Evolutionary conservation across 2,888 invertebrate species (phyloP), one percentile per base, ranked within the genome.

Genomic region (Polyommatus iphigenia): DNA sequence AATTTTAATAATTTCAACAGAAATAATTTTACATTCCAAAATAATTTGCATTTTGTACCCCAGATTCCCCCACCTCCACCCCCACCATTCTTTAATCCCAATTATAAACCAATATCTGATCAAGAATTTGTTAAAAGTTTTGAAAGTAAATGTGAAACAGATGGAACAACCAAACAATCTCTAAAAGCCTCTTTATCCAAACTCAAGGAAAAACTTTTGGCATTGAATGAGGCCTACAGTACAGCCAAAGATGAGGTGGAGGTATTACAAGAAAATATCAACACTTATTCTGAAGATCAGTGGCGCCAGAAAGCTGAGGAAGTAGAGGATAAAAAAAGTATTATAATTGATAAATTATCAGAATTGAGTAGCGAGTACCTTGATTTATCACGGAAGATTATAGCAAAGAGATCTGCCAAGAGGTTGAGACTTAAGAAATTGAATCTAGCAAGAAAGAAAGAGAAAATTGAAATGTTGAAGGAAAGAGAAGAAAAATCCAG

Each of bases 261-360:
- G 46, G 85, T 89, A 18, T 85, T 96, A 76, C 86, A 88, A 71
- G 86, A 89, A 6, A 93, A 95, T 79, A 85, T 94, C 0, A 84
- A 89, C 71, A 87, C 85, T 10, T 85, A 95, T 79, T 86, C 95
- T 0, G 93, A 95, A 18, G 86, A 87, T 6, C 94, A 95, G 81
- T 96, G 96, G 96, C 90, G 87, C 75, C 83, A 86, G 13, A 91
- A 91, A 79, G 87, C 95, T n/a, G 82, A 89, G n/a, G 88, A 93
- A 82, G 93, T 95, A 76, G 90, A 95, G 54, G 82, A 83, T 50
- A 88, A 94, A 18, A 95, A 95, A 87, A 87, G 86, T 72, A 84
- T 91, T 79, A 91, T 96, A 29, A 86, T 89, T 18, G 86, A 88
- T 78, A 82, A 86, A 7, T 84, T 95, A 79, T 81, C 87, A 41